Evolutionary conservation across 2,113 vertebrate species (phyloP).

Genomic region (Heterotis niloticus): DNA sequence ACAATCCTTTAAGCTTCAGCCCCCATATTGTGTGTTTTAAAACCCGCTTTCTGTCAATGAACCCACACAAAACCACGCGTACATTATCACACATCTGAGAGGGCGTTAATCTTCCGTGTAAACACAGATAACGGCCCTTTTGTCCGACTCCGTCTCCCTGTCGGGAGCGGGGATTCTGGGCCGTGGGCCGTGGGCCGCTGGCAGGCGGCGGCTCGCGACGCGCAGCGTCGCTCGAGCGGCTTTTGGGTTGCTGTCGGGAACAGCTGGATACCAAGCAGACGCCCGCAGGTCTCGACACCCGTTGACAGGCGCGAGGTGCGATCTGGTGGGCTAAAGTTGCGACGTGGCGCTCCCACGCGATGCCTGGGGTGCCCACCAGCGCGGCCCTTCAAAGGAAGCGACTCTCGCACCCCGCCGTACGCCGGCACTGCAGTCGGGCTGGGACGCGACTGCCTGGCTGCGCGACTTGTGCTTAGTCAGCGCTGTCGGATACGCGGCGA

Average conservation of each 20-base stretch:
- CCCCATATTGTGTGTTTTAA: neutral
- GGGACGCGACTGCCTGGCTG: neutral
- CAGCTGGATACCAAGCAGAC: too few relatives aligned
- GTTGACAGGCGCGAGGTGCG: neutral
- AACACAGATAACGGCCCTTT: neutral
- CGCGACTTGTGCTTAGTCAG: neutral
- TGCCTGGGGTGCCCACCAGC: neutral
- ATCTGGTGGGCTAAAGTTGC: too few relatives aligned
- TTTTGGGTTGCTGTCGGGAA: too few relatives aligned
- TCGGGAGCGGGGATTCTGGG: too few relatives aligned
- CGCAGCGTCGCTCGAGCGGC: too few relatives aligned
- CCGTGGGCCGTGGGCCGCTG: too few relatives aligned
- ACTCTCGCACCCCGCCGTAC: too few relatives aligned
- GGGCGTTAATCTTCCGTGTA: neutral
- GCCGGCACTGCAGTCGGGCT: too few relatives aligned
- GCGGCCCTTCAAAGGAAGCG: too few relatives aligned
- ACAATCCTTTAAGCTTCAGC: neutral
- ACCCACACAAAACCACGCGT: neutral
- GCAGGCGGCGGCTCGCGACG: too few relatives aligned
- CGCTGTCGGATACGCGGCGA: neutral
- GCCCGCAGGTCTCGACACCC: too few relatives aligned
- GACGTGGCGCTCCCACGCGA: too few relatives aligned
- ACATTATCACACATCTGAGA: neutral
- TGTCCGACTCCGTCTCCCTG: neutral
- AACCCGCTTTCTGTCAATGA: neutral